These are phyloP conservation scores for Sandelia bainsii DNA, from an alignment of 2,797 vertebrate species.

Conservation along the genomic window DNA sequence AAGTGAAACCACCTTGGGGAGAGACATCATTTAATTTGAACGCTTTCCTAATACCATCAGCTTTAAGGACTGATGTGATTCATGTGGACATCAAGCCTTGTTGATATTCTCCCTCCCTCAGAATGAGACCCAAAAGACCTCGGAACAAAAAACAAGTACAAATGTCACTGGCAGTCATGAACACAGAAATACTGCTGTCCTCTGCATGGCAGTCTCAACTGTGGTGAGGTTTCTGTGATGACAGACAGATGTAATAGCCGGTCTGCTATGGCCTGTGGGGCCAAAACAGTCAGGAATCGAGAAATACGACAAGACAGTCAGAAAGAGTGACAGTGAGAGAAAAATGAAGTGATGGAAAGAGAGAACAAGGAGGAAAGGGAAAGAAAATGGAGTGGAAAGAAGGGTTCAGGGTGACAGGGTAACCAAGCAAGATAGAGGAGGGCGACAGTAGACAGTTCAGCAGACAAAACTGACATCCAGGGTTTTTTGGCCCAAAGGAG, in stretches of 20 bases:
- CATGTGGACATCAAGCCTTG: constrained; percentile 53
- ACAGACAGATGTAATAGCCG: constrained; percentile 63
- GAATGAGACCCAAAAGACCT: constrained; percentile 44
- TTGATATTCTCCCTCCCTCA: constrained; percentile 41
- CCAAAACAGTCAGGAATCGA: constrained; percentile 27
- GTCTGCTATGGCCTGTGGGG: constrained; percentile 52
- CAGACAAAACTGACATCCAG: constrained; percentile 27
- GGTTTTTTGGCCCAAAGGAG: constrained; percentile 25
- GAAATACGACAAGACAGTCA: constrained; percentile 37
- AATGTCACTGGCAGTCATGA: constrained; percentile 65
- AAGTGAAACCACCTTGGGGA: constrained; percentile 34
- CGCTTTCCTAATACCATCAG: constrained; percentile 16
- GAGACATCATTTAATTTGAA: constrained; percentile 31
- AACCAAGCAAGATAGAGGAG: constrained; percentile 38
- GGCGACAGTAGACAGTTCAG: not conserved
- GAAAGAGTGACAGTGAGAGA: constrained; percentile 52
- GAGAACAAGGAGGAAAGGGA: constrained; percentile 28
- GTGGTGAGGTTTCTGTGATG: constrained; percentile 44
- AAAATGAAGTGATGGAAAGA: constrained; percentile 22
- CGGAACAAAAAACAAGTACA: constrained; percentile 52
- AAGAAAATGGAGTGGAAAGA: constrained; percentile 15
- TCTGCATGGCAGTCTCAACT: constrained; percentile 46
- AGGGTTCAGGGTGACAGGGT: constrained; percentile 39
- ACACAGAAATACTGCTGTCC: constrained; percentile 33
- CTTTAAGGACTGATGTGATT: constrained; percentile 55